Evolutionary conservation across 2,797 vertebrate species (phyloP).

Genomic region (Alcedo atthis): DNA sequence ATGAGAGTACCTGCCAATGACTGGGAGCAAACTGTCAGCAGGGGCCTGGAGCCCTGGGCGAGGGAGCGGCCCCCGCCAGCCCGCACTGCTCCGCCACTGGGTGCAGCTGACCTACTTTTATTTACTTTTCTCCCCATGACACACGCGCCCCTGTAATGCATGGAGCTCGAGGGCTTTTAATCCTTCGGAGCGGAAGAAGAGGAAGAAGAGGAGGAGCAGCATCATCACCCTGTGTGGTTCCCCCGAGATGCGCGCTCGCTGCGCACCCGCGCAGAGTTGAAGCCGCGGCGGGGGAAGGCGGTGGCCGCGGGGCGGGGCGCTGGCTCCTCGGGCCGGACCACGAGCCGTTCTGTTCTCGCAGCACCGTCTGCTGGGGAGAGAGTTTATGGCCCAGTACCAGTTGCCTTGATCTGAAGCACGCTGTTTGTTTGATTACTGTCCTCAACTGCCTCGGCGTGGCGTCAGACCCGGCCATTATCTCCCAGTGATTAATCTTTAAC

Average conservation of each 20-base stretch:
- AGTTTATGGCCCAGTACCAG: rapidly evolving
- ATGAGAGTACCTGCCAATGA: not conserved
- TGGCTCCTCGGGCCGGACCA: rapidly evolving
- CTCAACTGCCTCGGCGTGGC: rapidly evolving
- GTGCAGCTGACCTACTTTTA: not conserved
- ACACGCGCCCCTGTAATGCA: not conserved
- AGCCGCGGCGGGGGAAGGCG: too few relatives aligned
- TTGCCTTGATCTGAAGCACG: rapidly evolving
- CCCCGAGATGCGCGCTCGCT: too few relatives aligned
- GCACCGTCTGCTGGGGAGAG: not conserved
- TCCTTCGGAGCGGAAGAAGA: not conserved
- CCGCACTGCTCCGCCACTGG: not conserved
- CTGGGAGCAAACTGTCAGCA: not conserved
- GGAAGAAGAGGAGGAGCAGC: not conserved
- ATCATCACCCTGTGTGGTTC: rapidly evolving
- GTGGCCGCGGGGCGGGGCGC: not conserved
- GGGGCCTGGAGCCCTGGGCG: too few relatives aligned
- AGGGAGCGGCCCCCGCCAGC: too few relatives aligned
- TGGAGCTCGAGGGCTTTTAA: not conserved
- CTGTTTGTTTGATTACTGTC: rapidly evolving
- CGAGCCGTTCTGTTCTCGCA: rapidly evolving
- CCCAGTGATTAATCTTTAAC: too few relatives aligned
- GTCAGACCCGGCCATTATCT: not conserved
- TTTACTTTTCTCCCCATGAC: not conserved
- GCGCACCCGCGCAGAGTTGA: too few relatives aligned